Evolutionary conservation across 2,888 invertebrate species (phyloP).

Genomic region (Stenotaenia linearis): DNA sequence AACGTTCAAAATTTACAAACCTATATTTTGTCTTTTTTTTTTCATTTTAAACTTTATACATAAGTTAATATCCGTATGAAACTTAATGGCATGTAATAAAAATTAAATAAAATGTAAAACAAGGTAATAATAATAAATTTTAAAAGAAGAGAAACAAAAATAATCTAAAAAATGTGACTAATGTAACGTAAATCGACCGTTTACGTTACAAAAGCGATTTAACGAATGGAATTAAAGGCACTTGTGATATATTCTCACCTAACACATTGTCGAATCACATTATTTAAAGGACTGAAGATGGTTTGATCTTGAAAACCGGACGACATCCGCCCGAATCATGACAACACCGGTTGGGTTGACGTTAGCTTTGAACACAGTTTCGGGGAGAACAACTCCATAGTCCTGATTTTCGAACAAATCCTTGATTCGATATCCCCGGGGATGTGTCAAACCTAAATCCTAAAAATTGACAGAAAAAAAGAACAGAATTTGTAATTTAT

Average conservation of each 20-base stretch:
- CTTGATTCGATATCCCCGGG: constrained; percentile 69
- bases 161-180: too few species aligned
- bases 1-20: neutral
- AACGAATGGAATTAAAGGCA: neutral
- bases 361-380: constrained; percentile 42
- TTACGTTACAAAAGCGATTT: neutral
- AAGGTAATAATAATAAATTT: neutral
- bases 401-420: constrained; percentile 77
- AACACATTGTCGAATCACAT: neutral
- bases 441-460: constrained; percentile 66
- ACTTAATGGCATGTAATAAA: neutral
- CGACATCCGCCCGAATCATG: constrained; percentile 32
- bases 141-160: too few species aligned
- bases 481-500: too few species aligned
- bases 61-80: neutral
- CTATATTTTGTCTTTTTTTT: too few species aligned
- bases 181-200: too few species aligned
- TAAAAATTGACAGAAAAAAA: neutral
- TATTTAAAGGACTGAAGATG: neutral
- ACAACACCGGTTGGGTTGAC: constrained; percentile 36
- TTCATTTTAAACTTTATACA: neutral
- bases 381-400: constrained; percentile 73
- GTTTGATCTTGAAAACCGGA: neutral
- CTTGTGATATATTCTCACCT: neutral
- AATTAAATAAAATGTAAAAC: neutral